phyloP scores from a whole-genome alignment of 2,797 vertebrate genomes.

The Gymnodraco acuticeps region DNA sequence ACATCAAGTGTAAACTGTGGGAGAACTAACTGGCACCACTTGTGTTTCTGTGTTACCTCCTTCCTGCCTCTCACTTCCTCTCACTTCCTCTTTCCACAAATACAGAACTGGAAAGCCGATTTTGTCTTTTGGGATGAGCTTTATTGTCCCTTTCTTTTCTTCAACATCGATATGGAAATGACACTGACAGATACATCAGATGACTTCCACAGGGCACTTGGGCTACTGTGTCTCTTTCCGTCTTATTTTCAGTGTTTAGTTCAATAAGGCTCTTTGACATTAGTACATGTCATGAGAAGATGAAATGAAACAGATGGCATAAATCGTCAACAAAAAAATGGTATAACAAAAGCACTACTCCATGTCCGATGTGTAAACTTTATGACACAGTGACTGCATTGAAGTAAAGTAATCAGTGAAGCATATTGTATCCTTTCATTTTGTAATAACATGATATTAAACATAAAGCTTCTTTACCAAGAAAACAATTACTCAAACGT shows the following conservation, averaged over 20 bases:
- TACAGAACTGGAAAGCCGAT: neutral
- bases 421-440: neutral
- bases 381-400: neutral
- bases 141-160: neutral
- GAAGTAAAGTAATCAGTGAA: conserved; percentile 17
- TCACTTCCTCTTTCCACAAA: neutral
- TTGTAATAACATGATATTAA: conserved; percentile 6
- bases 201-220: neutral
- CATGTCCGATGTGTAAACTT: neutral
- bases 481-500: conserved; percentile 54
- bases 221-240: neutral
- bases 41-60: neutral
- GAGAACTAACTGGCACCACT: neutral
- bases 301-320: neutral
- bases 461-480: conserved; percentile 49
- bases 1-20: conserved; percentile 2
- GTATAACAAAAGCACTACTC: neutral
- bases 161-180: neutral
- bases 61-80: neutral
- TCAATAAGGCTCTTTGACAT: neutral
- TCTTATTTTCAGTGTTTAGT: conserved; percentile 1
- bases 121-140: neutral
- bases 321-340: neutral
- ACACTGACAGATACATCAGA: neutral
- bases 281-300: neutral